These are phyloP conservation scores for Zophobas atratus DNA, from an alignment of 1,140 invertebrate genomes.

Conservation along the genomic window DNA sequence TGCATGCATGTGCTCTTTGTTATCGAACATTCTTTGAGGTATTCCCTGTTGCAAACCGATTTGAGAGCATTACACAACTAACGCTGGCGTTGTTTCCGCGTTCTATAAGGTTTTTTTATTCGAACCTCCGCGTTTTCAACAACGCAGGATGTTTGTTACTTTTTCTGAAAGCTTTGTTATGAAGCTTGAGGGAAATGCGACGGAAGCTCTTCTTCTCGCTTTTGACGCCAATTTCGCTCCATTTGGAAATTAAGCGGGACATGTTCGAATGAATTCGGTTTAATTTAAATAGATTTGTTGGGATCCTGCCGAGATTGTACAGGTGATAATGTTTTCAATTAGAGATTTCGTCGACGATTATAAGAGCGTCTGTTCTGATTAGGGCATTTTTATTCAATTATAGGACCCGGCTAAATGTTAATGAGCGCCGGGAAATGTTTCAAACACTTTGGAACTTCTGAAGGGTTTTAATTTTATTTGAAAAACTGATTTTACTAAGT, in stretches of 20 bases:
- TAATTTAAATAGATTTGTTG: constrained; percentile 30
- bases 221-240: constrained; percentile 20
- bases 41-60: constrained; percentile 25
- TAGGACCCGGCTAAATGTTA: constrained; percentile 50
- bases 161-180: constrained; percentile 45
- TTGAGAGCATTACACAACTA: constrained; percentile 38
- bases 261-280: constrained; percentile 19
- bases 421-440: constrained; percentile 50
- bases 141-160: constrained; percentile 33
- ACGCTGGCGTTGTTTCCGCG: constrained; percentile 43
- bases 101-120: constrained; percentile 42
- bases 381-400: constrained; percentile 56
- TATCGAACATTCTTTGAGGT: constrained; percentile 15
- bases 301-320: constrained; percentile 23
- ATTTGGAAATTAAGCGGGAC: constrained; percentile 22
- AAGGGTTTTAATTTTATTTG: constrained; percentile 54
- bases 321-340: constrained; percentile 38
- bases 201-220: constrained; percentile 5
- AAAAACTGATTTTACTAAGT: constrained; percentile 51
- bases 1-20: constrained; percentile 25
- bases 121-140: constrained; percentile 41
- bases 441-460: constrained; percentile 48
- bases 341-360: constrained; percentile 29
- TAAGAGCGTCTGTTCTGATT: constrained; percentile 47
- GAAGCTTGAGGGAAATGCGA: constrained; percentile 30